Evolutionary conservation across 2,888 invertebrate genomes (phyloP).

Genomic region (Cerastis leucographa): DNA sequence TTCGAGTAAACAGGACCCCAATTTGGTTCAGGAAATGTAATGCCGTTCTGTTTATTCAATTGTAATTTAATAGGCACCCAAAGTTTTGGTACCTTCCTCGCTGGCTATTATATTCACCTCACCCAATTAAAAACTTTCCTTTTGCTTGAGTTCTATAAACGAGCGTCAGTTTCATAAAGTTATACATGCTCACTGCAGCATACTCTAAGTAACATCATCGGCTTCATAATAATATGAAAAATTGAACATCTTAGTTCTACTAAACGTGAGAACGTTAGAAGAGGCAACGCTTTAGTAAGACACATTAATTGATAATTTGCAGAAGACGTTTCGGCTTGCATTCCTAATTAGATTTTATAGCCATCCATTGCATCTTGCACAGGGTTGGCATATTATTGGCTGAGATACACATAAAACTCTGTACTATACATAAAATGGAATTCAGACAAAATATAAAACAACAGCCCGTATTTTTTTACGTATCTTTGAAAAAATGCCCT

Average conservation of each 20-base stretch:
- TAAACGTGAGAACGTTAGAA: background rate
- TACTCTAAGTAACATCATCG: background rate
- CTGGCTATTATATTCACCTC: constrained; percentile 17
- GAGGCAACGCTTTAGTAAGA: background rate
- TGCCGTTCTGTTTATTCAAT: constrained; percentile 22
- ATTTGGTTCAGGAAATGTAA: constrained; percentile 3
- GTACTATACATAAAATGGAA: background rate
- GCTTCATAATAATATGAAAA: background rate
- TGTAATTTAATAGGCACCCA: constrained; percentile 22
- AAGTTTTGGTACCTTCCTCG: constrained; percentile 22
- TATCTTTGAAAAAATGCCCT: background rate
- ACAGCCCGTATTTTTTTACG: background rate
- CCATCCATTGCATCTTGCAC: background rate
- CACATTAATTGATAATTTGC: no score
- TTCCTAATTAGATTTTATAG: background rate
- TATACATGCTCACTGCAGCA: background rate
- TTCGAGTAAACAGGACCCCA: background rate
- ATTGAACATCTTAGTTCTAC: background rate
- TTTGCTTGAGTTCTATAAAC: constrained; percentile 18
- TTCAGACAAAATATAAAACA: background rate
- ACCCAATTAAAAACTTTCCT: constrained; percentile 43
- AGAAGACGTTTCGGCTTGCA: background rate
- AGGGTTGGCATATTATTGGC: background rate
- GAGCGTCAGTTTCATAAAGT: background rate
- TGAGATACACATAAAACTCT: background rate